Evolutionary conservation across 2,797 vertebrate species (phyloP), one percentile per base, ranked within the genome.

Genomic region (Rhinophrynus dorsalis): DNA sequence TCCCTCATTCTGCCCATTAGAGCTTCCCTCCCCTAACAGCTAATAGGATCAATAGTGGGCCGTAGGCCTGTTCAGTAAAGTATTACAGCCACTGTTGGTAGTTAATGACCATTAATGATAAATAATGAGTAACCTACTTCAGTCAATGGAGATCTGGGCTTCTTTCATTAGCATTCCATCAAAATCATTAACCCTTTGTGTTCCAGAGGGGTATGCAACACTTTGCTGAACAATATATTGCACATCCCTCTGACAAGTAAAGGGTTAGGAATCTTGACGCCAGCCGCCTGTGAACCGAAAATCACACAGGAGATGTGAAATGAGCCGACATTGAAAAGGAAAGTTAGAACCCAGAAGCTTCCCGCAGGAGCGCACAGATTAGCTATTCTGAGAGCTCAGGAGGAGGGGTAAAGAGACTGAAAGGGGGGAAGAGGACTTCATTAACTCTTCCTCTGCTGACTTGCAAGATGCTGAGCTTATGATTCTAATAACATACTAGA

Each of bases 311-410:
- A 64, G 62, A 65, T 47, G 33, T 40, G 54, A 72, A 72, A 72
- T 57, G 60, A 64, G 54, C 29, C 60, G 29, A 58, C 12, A 42
- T 72, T 56, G 54, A 65, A 72, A 63, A 72, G 68, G 60, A 72
- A 72, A 72, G 60, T 72, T 72, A 50, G 58, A 72, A 72, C 68
- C 69, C 47, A 66, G 55, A 66, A 62, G 69, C 69, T 73, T 73
- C 61, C 62, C 62, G 60, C 52, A 56, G 69, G 54, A 66, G 69
- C 18, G 27, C 55, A 59, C 48, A 72, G 68, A 73, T 66, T 60
- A 73, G 69, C 69, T 59, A 73, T 73, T 65, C 69, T 55, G 54
- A 66, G 69, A 64, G 55, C 52, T 60, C 26, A 51, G 54, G 52
- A 35, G 61, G 62, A 73, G 69, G 69, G 57, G 52, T 55, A 66